Conservation (phyloP, 2,888 invertebrate genomes). For the Limnephilus lunatus region DNA sequence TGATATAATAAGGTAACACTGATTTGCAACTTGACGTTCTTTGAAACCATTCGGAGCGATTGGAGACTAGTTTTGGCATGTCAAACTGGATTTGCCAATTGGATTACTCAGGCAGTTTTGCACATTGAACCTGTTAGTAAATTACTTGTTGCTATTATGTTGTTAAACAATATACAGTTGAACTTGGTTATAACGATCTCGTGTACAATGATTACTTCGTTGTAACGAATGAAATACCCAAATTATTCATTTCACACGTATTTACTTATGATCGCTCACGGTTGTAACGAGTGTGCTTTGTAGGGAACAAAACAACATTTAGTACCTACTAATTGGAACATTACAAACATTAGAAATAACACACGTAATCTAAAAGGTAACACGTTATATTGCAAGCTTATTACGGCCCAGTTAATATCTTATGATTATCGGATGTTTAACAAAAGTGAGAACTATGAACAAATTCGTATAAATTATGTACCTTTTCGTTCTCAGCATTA, state of each 20-base stretch:
- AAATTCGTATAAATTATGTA: neutral
- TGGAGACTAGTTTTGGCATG: neutral
- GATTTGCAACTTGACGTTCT: neutral
- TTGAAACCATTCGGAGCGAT: neutral
- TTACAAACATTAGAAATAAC: neutral
- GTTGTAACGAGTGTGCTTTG: no score
- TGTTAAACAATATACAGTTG: neutral
- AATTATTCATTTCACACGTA: neutral
- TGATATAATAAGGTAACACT: neutral
- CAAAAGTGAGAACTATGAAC: neutral
- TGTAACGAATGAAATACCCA: neutral
- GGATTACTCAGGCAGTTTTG: neutral
- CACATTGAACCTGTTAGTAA: neutral
- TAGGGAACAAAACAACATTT: neutral
- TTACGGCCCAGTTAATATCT: no score
- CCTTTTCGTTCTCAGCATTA: neutral
- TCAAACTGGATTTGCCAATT: neutral
- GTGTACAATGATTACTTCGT: neutral
- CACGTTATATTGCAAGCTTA: no score
- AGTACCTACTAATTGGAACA: neutral
- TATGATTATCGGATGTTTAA: no score
- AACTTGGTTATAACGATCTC: neutral
- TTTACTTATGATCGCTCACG: neutral
- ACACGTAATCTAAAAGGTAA: no score
- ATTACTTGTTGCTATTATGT: neutral